Evolutionary conservation across 2,888 invertebrate species (phyloP).

Genomic region (Graphium colonna): DNA sequence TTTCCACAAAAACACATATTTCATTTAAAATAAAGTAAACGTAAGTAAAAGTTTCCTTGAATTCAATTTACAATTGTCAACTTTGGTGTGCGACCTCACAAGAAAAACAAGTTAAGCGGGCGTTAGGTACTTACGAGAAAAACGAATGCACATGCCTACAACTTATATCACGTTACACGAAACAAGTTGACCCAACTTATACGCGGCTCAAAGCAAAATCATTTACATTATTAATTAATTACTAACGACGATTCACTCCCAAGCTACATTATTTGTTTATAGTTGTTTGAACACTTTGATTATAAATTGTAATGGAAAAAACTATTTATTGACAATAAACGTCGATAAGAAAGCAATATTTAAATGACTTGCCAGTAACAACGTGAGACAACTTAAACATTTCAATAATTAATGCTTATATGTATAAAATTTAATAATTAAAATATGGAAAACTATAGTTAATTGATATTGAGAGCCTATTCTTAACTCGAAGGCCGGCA

Average conservation of each 20-base stretch:
- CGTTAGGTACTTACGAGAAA: background rate
- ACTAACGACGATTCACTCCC: background rate
- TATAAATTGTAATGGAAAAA: background rate
- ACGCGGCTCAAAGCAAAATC: slow-evolving; percentile 5
- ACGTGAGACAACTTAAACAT: no score
- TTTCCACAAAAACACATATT: no score
- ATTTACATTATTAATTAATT: slow-evolving; percentile 16
- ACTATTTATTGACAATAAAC: slow-evolving; percentile 1
- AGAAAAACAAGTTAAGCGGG: background rate
- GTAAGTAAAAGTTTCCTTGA: slow-evolving; percentile 1
- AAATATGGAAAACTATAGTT: no score
- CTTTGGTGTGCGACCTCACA: background rate
- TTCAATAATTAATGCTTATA: no score
- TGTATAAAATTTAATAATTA: no score
- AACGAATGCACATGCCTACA: background rate
- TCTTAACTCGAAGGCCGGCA: no score
- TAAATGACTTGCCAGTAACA: background rate
- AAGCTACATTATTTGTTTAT: slow-evolving; percentile 10
- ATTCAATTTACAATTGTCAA: background rate
- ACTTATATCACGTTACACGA: slow-evolving; percentile 1
- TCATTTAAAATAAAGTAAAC: no score
- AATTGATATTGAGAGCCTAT: no score
- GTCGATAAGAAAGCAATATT: background rate
- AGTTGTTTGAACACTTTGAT: background rate
- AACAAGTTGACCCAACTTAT: background rate